Evolutionary conservation across 2,797 vertebrate species (phyloP), one percentile per base, ranked within the genome.

Genomic region (Sebastes taczanowskii): DNA sequence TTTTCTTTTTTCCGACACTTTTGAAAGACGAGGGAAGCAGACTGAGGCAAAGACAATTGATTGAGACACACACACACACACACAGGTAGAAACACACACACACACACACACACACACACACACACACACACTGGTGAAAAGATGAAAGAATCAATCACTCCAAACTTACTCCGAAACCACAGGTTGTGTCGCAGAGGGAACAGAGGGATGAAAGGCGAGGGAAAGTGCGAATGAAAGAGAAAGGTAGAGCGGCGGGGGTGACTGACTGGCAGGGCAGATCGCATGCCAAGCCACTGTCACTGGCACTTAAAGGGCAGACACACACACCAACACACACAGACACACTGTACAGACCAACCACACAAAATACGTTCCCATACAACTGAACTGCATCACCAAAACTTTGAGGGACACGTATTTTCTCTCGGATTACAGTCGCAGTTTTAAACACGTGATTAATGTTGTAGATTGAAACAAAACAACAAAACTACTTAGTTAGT

Each of bases 221-320:
- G 74, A 81, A 68, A 86, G 84, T 78, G 67, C 25, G 49, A 86
- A 89, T 89, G 82, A 89, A 86, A 89, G 82, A 84, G 86, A 84
- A 32, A 64, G 73, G 70, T 34, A 82, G 82, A 85, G 20, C 59
- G 38, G 74, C 55, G 25, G 77, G 77, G 88, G 82, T 42, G 89
- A 88, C 88, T 89, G 93, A 93, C 66, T 92, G 93, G 89, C 91
- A 92, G 88, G 63, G 82, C 72, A 90, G 90, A 92, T 92, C 76
- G 22, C 78, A 74, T 88, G 92, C 92, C 92, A 94, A 90, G 83
- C 82, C 70, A 62, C 89, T 90, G 91, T 89, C 88, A 90, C 81
- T 67, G 77, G 55, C 61, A 78, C 86, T 85, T 84, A 70, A 42
- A 42, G 14, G 38, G 38, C 8, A 82, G 58, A 73, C 70, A 82